A percentile compares a stretch with the other conserved stretches of the same genome.
These are phyloP conservation scores for Edolisoma coerulescens DNA, from an alignment of 2,113 vertebrate species.

Conservation along the genomic window DNA sequence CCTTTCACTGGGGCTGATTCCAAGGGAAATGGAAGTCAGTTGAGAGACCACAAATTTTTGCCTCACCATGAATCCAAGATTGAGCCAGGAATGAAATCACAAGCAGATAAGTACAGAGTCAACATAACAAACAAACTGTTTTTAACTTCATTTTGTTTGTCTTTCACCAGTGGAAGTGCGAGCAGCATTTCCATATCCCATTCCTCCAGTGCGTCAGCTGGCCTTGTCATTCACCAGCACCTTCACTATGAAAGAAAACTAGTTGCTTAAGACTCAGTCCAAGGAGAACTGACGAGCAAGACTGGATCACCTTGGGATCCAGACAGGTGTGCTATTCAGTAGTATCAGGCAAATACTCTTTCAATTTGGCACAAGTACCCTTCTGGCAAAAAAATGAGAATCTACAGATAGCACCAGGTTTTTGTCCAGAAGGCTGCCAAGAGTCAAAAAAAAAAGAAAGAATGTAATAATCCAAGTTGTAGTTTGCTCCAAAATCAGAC, in stretches of 20 bases:
- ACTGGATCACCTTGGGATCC: background rate
- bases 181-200: background rate
- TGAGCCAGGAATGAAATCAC: background rate
- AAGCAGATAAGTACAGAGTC: background rate
- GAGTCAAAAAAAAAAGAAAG: background rate
- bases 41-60: background rate
- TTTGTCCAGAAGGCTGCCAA: background rate
- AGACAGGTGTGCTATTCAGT: background rate
- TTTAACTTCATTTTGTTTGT: background rate
- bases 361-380: background rate
- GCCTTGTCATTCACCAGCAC: background rate
- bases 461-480: background rate
- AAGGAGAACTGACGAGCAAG: background rate
- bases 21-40: background rate
- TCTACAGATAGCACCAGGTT: background rate
- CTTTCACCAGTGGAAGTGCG: background rate
- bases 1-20: background rate
- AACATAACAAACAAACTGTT: background rate
- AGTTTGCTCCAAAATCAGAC: background rate
- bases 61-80: background rate
- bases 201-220: background rate
- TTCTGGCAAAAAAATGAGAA: background rate
- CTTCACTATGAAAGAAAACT: background rate
- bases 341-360: background rate
- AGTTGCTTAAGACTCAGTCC: background rate